Evolutionary conservation across 2,888 invertebrate species (phyloP).

Genomic region (Tortricodes alternella): DNA sequence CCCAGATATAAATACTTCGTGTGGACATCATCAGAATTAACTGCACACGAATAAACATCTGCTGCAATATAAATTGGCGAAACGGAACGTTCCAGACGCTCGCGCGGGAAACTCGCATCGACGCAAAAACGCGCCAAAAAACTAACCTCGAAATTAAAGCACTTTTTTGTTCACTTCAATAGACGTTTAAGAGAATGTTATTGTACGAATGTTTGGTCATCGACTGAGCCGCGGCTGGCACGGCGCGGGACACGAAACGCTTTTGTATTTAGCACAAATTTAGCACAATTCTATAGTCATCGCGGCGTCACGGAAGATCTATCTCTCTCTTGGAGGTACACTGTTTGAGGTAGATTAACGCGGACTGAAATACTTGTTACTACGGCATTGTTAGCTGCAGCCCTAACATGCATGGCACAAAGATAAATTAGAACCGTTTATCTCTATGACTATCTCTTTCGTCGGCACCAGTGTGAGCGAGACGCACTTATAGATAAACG

Average conservation of each 20-base stretch:
- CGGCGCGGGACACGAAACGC: slow-evolving; percentile 54
- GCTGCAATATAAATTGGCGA: slow-evolving; percentile 34
- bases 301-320: slow-evolving; percentile 51
- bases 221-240: slow-evolving; percentile 67
- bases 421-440: too few relatives aligned
- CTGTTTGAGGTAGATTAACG: slow-evolving; percentile 9
- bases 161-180: slow-evolving; percentile 36
- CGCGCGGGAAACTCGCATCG: slow-evolving; percentile 38
- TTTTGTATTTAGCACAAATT: slow-evolving; percentile 63
- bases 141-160: slow-evolving; percentile 36
- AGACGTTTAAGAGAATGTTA: slow-evolving; percentile 52
- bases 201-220: slow-evolving; percentile 61
- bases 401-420: too few relatives aligned
- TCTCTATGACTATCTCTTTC: too few relatives aligned
- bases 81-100: slow-evolving; percentile 46
- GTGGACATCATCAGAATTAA: slow-evolving; percentile 5
- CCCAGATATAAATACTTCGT: slow-evolving; percentile 13
- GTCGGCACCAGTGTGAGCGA: too few relatives aligned
- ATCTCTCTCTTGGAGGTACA: slow-evolving; percentile 30
- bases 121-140: slow-evolving; percentile 37
- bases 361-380: background rate
- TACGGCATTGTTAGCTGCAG: background rate
- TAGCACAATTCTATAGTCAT: slow-evolving; percentile 44
- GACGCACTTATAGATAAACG: too few relatives aligned
- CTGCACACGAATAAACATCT: slow-evolving; percentile 36